Conservation (phyloP, 2,113 vertebrate species). For the Thomomys bottae region DNA sequence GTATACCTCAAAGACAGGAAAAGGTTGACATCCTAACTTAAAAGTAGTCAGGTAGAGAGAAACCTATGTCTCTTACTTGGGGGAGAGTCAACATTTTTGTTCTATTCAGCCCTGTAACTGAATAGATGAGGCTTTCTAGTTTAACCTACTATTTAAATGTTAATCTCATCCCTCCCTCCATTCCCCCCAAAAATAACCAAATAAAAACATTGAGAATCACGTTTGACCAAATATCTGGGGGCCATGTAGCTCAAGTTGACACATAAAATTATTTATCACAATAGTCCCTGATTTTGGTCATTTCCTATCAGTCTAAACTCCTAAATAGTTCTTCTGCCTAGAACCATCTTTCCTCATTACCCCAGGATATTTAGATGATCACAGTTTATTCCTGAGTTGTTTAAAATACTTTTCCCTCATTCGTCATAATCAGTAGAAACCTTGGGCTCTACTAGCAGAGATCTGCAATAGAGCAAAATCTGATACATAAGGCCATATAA, state of each 20-base stretch:
- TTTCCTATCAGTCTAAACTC: too few species aligned
- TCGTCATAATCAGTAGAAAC: too few species aligned
- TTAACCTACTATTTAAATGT: background rate
- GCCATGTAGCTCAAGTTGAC: background rate
- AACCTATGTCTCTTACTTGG: background rate
- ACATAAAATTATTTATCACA: background rate
- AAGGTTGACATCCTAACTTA: background rate
- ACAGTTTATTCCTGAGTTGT: background rate
- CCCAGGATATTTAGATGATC: too few species aligned
- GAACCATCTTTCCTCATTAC: background rate
- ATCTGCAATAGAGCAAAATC: too few species aligned
- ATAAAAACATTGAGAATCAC: background rate
- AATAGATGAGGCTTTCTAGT: background rate
- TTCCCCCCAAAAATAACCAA: too few species aligned
- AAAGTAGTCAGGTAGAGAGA: background rate
- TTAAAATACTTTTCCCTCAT: background rate
- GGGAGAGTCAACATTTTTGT: background rate
- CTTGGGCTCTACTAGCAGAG: too few species aligned
- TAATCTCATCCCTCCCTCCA: background rate
- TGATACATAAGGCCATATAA: too few species aligned
- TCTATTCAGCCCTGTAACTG: background rate
- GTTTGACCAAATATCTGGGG: background rate
- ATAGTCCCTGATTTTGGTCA: background rate
- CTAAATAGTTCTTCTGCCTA: too few species aligned
- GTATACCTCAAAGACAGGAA: background rate